phyloP scores from a whole-genome alignment of 2,113 vertebrate genomes.

The Phalacrocorax pelagicus region DNA sequence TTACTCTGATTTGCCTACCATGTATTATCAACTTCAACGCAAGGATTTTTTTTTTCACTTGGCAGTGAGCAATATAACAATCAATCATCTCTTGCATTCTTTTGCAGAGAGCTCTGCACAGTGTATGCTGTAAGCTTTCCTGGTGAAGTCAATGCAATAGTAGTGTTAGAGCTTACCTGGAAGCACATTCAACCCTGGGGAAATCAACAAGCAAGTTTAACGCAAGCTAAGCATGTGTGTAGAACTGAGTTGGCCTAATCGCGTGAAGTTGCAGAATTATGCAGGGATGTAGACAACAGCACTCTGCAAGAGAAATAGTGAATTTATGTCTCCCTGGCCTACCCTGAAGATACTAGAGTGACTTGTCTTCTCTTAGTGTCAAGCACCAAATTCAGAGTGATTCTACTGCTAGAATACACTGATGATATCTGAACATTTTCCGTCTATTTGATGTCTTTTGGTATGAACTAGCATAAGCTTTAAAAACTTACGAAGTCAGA shows the following conservation, averaged over 20 bases:
- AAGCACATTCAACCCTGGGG: neutral
- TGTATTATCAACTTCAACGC: neutral
- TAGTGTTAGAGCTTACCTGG: neutral
- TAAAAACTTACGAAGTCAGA: neutral
- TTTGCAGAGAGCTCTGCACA: neutral
- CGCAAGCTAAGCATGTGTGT: neutral
- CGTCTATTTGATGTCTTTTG: neutral
- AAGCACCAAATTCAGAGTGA: neutral
- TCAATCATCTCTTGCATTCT: neutral
- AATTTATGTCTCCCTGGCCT: neutral
- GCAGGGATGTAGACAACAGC: neutral
- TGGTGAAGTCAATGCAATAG: neutral
- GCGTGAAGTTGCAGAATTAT: neutral
- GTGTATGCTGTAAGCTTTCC: neutral
- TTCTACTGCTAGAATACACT: neutral
- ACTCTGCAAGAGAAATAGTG: neutral
- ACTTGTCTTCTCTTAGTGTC: neutral
- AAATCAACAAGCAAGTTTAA: neutral
- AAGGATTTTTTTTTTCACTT: neutral
- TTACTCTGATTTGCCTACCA: neutral
- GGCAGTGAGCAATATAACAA: neutral
- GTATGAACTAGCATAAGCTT: neutral
- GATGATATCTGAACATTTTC: neutral
- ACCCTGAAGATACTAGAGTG: neutral
- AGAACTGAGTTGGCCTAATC: neutral